Evolutionary conservation across 92 coral and sea anemone genomes (phyloP).

Genomic region (Zoanthus sansibaricus): DNA sequence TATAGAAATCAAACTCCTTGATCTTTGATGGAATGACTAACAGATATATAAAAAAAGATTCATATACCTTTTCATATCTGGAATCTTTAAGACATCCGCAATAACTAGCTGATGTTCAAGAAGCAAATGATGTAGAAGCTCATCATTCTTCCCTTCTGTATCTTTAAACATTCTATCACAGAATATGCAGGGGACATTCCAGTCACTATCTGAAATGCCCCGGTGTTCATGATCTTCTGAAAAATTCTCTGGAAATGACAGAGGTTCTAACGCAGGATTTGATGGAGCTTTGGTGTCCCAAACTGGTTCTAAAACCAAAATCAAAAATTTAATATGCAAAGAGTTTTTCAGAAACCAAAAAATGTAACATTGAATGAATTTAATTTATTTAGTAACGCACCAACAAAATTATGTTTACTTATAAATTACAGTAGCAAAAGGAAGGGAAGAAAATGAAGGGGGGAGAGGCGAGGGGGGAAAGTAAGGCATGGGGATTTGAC

Average conservation of each 20-base stretch:
- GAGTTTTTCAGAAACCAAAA: too few species aligned
- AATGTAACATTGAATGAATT: too few species aligned
- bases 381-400: too few species aligned
- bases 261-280: slow-evolving; percentile 9
- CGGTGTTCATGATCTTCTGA: slow-evolving; percentile 11
- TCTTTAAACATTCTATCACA: slow-evolving; percentile 90
- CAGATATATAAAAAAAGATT: background rate
- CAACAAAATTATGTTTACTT: too few species aligned
- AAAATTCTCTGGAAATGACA: slow-evolving; percentile 41
- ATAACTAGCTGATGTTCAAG: slow-evolving; percentile 92
- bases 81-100: slow-evolving; percentile 88
- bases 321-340: background rate
- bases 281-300: background rate
- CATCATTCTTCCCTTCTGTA: slow-evolving; percentile 83
- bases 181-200: slow-evolving; percentile 77
- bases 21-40: too few species aligned
- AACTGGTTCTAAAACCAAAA: slow-evolving; percentile 2
- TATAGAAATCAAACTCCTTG: too few species aligned
- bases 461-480: too few species aligned
- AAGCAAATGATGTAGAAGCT: slow-evolving; percentile 88
- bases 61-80: slow-evolving; percentile 87
- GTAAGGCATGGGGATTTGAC: too few species aligned
- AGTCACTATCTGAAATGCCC: background rate
- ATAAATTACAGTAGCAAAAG: too few species aligned
- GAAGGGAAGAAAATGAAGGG: too few species aligned